A percentile compares a stretch with the other conserved stretches of the same genome.
These are phyloP conservation scores for Phalanger gymnotis DNA, from an alignment of 2,797 vertebrate genomes.

Conservation along the genomic window DNA sequence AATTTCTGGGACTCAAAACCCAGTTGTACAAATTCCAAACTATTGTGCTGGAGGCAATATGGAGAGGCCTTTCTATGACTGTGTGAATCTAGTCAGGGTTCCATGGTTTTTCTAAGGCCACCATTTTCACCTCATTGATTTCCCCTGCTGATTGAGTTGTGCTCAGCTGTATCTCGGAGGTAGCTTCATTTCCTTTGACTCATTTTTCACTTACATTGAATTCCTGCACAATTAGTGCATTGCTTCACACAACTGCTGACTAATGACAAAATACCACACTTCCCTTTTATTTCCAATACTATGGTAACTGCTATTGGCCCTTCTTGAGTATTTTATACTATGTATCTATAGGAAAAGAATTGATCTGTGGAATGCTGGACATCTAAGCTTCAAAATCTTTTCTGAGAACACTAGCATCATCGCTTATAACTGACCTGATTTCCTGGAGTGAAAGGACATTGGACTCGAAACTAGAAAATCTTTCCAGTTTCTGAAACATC, in stretches of 20 bases:
- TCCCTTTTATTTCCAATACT: constrained; percentile 21
- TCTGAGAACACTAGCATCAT: constrained; percentile 46
- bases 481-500: constrained; percentile 52
- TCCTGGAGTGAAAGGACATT: constrained; percentile 12
- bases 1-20: constrained; percentile 6
- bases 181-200: constrained; percentile 32
- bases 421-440: constrained; percentile 22
- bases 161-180: background rate
- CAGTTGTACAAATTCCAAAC: background rate
- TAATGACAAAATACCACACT: constrained; percentile 15
- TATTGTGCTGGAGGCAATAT: accelerated
- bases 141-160: background rate
- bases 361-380: background rate
- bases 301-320: constrained; percentile 17
- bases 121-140: background rate
- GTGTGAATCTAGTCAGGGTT: background rate
- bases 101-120: background rate
- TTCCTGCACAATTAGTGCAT: background rate
- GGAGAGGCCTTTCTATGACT: background rate
- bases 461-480: constrained; percentile 29
- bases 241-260: background rate
- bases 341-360: constrained; percentile 37
- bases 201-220: constrained; percentile 23
- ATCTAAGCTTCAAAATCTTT: constrained; percentile 53
- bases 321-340: constrained; percentile 29